These are phyloP conservation scores for Dromiciops gliroides DNA, from an alignment of 2,113 vertebrate species.

Conservation along the genomic window DNA sequence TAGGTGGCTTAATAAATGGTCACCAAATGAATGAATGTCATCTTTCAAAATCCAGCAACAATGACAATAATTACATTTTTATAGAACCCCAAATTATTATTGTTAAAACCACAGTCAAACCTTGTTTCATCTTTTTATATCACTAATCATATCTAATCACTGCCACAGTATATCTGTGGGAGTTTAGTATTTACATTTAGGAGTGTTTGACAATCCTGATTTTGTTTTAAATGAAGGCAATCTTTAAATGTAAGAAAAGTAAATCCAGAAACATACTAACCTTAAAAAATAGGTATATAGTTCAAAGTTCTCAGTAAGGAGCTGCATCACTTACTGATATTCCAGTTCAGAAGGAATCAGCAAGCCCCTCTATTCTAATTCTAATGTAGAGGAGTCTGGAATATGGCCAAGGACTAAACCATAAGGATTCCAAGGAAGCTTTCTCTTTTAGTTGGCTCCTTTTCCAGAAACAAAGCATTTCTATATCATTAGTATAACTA, in stretches of 20 bases:
- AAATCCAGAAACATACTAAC: not conserved
- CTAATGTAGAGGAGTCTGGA: not conserved
- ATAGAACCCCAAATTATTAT: not conserved
- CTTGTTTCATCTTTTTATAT: not conserved
- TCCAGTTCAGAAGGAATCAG: not conserved
- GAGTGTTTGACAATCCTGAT: not conserved
- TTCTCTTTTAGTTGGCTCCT: not conserved
- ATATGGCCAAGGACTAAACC: not conserved
- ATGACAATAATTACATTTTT: not conserved
- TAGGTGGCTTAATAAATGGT: not conserved
- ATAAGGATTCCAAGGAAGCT: not conserved
- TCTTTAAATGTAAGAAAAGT: not conserved
- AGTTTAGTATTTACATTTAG: not conserved
- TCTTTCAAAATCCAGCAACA: not conserved
- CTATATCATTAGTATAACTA: not conserved
- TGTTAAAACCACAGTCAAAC: accelerated
- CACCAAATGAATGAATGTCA: not conserved
- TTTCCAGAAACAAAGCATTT: not conserved
- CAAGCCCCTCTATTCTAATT: not conserved
- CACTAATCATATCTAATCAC: not conserved
- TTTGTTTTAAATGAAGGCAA: not conserved
- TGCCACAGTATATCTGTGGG: not conserved
- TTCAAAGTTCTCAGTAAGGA: not conserved
- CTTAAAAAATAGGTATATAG: not conserved
- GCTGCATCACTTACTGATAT: not conserved